Evolutionary conservation across 1,140 invertebrate species (phyloP).

Genomic region (Lucilia sericata): DNA sequence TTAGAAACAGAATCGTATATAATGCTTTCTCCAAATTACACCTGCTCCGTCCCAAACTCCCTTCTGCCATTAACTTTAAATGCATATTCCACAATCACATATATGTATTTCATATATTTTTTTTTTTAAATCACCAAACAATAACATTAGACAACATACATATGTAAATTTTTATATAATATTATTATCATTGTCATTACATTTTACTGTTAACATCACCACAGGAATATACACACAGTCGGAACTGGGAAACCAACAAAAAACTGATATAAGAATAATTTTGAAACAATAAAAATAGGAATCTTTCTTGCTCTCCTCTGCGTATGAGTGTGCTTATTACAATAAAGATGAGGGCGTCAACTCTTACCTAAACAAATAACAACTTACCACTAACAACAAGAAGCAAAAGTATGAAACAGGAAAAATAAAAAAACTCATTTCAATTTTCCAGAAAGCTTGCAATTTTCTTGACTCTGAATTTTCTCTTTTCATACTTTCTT

Average conservation of each 20-base stretch:
- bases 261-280: background rate
- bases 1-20: no score
- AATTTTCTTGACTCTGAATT: background rate
- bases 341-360: conserved; percentile 23
- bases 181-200: conserved; percentile 11
- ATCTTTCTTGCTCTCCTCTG: background rate
- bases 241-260: background rate
- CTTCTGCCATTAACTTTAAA: no score
- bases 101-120: no score
- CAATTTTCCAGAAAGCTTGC: conserved; percentile 31
- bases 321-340: conserved; percentile 15
- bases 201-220: background rate
- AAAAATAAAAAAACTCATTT: conserved; percentile 28
- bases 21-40: background rate
- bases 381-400: background rate
- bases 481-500: background rate
- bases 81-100: no score
- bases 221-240: background rate
- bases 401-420: background rate
- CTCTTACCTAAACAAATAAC: background rate
- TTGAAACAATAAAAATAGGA: conserved; percentile 13
- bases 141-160: background rate
- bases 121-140: background rate
- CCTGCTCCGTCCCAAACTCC: background rate
- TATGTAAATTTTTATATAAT: background rate